phyloP scores from a whole-genome alignment of 2,113 vertebrate species.

The Buteo buteo region DNA sequence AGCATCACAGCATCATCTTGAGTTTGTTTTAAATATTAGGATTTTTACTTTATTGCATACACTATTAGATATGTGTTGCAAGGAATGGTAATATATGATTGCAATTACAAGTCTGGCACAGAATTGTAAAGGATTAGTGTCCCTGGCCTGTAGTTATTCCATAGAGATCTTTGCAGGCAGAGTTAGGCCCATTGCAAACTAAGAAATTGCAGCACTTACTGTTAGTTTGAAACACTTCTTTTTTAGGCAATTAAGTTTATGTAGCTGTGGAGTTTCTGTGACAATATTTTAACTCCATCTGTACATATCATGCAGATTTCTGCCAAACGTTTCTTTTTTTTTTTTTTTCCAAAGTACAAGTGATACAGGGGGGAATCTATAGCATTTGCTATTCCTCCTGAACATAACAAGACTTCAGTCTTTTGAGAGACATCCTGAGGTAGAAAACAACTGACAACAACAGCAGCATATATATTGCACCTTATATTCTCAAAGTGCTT shows the following conservation, averaged over 20 bases:
- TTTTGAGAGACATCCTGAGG: neutral
- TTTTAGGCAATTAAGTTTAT: neutral
- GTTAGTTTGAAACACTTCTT: neutral
- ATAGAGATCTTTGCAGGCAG: neutral
- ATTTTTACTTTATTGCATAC: neutral
- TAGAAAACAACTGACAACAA: neutral
- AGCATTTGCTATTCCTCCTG: neutral
- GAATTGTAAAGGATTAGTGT: neutral
- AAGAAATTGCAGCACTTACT: neutral
- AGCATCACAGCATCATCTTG: neutral
- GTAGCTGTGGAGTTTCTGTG: neutral
- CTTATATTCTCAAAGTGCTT: neutral
- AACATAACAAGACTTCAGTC: neutral
- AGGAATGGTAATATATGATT: neutral
- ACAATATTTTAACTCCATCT: neutral
- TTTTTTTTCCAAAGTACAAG: neutral
- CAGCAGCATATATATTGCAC: neutral
- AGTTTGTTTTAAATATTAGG: neutral
- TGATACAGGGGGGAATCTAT: neutral
- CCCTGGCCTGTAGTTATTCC: slow-evolving; percentile 12
- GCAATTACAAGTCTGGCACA: neutral
- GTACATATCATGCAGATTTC: neutral
- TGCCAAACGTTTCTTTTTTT: neutral
- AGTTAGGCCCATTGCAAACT: neutral
- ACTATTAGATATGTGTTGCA: neutral